phyloP scores from a whole-genome alignment of 2,797 vertebrate genomes.

The Heteromormyrus szaboi region DNA sequence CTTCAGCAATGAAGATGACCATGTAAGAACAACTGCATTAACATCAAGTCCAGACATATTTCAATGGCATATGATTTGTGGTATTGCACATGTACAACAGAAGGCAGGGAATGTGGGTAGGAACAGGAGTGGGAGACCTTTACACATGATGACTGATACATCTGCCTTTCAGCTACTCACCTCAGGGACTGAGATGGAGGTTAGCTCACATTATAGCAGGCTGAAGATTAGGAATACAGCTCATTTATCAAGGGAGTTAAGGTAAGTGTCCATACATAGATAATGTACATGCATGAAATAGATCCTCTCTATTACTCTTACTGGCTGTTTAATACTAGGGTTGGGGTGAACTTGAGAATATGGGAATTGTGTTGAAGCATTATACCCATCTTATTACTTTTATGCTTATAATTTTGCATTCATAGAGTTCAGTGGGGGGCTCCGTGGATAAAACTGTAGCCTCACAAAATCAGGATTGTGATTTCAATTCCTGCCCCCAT shows the following conservation, averaged over 20 bases:
- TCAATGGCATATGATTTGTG: background rate
- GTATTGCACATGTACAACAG: background rate
- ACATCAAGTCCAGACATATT: background rate
- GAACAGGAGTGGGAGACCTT: background rate
- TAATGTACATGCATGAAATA: background rate
- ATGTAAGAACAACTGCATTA: background rate
- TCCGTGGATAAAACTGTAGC: background rate
- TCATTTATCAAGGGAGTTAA: background rate
- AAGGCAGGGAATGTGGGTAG: background rate
- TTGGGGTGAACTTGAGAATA: background rate
- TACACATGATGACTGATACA: background rate
- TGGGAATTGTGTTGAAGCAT: background rate
- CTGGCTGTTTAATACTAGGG: background rate
- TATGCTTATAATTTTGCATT: background rate
- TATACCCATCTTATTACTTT: background rate
- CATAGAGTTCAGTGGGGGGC: background rate
- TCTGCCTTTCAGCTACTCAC: background rate
- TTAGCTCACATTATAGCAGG: background rate
- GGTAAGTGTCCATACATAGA: background rate
- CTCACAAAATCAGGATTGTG: background rate
- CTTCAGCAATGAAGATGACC: background rate
- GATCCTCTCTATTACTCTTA: background rate
- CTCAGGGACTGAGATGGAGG: background rate
- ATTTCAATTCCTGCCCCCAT: background rate
- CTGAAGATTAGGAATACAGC: background rate